Evolutionary conservation across 2,888 invertebrate species (phyloP).

Genomic region (Dendrolimus pini): DNA sequence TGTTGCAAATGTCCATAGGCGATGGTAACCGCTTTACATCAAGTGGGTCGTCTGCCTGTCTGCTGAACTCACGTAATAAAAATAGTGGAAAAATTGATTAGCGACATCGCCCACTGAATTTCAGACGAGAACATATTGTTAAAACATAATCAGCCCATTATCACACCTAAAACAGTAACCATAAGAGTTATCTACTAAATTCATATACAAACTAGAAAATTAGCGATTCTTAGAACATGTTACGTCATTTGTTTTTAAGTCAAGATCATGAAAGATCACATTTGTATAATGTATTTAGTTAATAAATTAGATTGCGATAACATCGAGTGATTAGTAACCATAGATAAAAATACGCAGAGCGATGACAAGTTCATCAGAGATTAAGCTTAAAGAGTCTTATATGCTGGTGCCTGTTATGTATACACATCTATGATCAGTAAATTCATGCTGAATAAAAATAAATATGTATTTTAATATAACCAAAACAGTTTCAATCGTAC

Average conservation of each 20-base stretch:
- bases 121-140: background rate
- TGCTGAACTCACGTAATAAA: background rate
- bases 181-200: background rate
- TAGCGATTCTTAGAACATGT: background rate
- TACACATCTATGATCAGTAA: no score
- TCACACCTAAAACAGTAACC: background rate
- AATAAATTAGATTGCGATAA: background rate
- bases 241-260: background rate
- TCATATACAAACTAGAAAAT: background rate
- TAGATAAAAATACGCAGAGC: background rate
- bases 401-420: no score
- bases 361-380: no score
- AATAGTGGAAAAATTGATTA: background rate
- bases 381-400: no score
- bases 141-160: background rate
- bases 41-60: no score
- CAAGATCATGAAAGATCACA: background rate
- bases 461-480: no score
- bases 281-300: background rate
- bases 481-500: no score
- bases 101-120: background rate
- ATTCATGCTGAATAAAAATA: no score
- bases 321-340: background rate
- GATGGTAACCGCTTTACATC: no score
- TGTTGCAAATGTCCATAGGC: no score